These are phyloP conservation scores for Pterostichus niger DNA, from an alignment of 2,888 invertebrate genomes.

Conservation along the genomic window DNA sequence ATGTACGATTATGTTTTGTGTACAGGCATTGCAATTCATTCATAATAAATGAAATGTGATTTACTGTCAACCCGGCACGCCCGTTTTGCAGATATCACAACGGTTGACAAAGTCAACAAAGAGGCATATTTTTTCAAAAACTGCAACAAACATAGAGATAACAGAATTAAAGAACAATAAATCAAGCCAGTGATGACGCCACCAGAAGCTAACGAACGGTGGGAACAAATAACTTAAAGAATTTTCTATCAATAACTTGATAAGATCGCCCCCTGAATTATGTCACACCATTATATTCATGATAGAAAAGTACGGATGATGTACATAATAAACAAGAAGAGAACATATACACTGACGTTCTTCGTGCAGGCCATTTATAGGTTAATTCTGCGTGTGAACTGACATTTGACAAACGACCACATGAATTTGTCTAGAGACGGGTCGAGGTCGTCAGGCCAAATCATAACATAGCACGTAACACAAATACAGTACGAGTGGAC, in stretches of 20 bases:
- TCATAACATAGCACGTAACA: conserved; percentile 5
- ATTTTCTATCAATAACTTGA: too few species aligned
- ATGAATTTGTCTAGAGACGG: conserved; percentile 6
- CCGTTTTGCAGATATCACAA: background rate
- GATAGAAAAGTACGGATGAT: background rate
- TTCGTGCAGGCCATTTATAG: conserved; percentile 34
- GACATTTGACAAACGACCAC: conserved; percentile 19
- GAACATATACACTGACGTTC: background rate
- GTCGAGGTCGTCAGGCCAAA: conserved; percentile 21
- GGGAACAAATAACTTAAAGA: conserved; percentile 11
- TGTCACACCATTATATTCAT: background rate
- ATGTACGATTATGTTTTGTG: conserved; percentile 7
- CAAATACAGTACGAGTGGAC: background rate
- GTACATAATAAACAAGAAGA: background rate
- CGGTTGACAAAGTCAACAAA: background rate
- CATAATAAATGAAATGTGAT: conserved; percentile 2
- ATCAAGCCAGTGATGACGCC: background rate
- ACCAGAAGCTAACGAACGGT: background rate
- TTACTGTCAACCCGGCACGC: background rate
- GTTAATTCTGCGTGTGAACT: conserved; percentile 42
- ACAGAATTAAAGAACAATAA: background rate
- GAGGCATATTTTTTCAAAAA: too few species aligned
- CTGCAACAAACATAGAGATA: background rate
- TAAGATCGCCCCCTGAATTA: conserved; percentile 13
- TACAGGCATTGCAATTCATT: background rate